Evolutionary conservation across 2,888 invertebrate genomes (phyloP), one percentile per base, ranked within the genome.

Genomic region (Argyresthia goedartella): DNA sequence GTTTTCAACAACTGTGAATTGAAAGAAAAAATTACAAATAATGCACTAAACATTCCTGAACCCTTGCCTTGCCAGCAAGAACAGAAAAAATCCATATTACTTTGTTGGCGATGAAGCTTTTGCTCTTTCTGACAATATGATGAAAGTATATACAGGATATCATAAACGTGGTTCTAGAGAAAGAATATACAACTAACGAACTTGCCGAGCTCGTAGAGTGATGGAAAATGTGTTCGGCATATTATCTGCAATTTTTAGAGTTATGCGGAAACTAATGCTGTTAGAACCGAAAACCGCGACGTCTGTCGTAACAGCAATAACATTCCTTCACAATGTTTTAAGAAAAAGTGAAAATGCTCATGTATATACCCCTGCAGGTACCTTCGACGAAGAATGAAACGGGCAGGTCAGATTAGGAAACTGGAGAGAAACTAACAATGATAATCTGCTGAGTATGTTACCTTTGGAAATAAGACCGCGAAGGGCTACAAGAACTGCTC

Each of bases 401-500:
- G 25, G 25, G 25, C 25, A 25, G 25, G 25, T 25, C 25, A 25
- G 25, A 25, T 25, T 25, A 25, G 25, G 25, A 25, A 25, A 25
- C 25, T 25, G 25, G 25, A 25, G 25, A 25, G 25, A 25, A 25
- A 25, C 25, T 25, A 25, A 25, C 25, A 6, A 48, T 34, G 33
- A 48, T 34, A 48, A 52, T 36, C 52, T 55, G 49, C 53, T 55
- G 50, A 51, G 50, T 55, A 52, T 57, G 53, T 52, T 53, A 53
- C 51, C 55, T 53, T 53, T 56, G 55, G 42, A 57, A 55, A 54
- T 53, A 54, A 57, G 56, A 56, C 57, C 55, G 55, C 54, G 55
- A 56, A 55, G 55, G 54, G 53, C 56, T 55, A 54, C 55, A 57
- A 56, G 51, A 56, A 51, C 54, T 56, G 54, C 53, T 55, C 54